Base-by-base conservation (phyloP, 2,113 vertebrate species). In the Clupea harengus region DNA sequence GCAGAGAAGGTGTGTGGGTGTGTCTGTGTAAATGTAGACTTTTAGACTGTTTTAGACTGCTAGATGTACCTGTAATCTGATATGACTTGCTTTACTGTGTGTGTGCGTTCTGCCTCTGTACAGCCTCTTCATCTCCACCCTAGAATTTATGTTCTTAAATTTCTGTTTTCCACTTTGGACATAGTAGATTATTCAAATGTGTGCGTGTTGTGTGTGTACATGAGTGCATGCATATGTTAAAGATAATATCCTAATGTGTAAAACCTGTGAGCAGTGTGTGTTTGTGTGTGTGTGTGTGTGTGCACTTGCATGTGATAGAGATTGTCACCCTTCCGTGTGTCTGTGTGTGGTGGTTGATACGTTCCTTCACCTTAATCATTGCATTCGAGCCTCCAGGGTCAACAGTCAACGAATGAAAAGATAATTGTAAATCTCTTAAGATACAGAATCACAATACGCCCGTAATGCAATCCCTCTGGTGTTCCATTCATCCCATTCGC, bases 1-100 rank as follows among this genome's bases (percentile, higher is more conserved):
- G 96, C 96, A 0, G 97, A 99, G 92, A 99, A 99, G 97, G 97
- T 97, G 89, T 84, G 92, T 87, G 60, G 87, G 67, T 8, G 4
- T 54, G 54, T 80, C 49, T n/a, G 22, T 75, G 8, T 1, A 13
- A 39, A 39, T 39, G 39, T 39, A 39, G 39, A 39, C 39, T 39
- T 39, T 39, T 39, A 39, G 39, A 39, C 39, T 2, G 2, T 39
- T 39, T 39, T 39, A 39, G 39, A 39, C 39, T 39, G 39, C 39
- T 39, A 39, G 39, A 39, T 39, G 39, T 39, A 39, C 39, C 2
- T 2, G 39, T 39, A 39, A 39, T 39, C 39, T 39, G 39, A 39
- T 39, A 39, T 39, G 39, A 39, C 39, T 39, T 39, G 39, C 39
- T 39, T 39, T 6, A 60, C 13, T n/a, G 1, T 22, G 18, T 82